phyloP scores from a whole-genome alignment of 2,797 vertebrate genomes.

The Catamblyrhynchus diadema region DNA sequence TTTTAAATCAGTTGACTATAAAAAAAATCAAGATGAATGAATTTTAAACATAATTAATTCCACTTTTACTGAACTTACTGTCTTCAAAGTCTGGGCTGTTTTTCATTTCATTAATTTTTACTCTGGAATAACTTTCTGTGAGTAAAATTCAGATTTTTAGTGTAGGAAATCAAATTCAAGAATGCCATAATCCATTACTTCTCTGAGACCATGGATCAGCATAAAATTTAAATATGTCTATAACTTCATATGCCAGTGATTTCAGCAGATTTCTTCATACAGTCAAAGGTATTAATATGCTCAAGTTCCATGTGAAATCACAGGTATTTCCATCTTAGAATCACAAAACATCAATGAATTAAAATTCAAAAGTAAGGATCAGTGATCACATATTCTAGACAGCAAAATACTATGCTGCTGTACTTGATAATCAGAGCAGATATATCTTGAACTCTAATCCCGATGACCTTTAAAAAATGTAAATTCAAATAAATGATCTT shows the following conservation, averaged over 20 bases:
- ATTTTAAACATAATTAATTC: background rate
- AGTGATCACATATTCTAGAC: background rate
- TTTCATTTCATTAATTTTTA: background rate
- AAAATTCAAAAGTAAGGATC: background rate
- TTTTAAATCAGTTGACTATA: background rate
- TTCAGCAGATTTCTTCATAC: background rate
- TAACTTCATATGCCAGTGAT: background rate
- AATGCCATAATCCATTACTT: background rate
- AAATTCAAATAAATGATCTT: background rate
- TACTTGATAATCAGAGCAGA: background rate
- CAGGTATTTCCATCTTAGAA: background rate
- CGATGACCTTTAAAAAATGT: background rate
- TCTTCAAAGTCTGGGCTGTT: background rate
- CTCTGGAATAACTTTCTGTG: background rate
- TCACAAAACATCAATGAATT: background rate
- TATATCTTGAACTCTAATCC: background rate
- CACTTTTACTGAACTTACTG: background rate
- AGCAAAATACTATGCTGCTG: background rate
- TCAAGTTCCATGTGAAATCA: background rate
- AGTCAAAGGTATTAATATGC: background rate
- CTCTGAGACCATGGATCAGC: background rate
- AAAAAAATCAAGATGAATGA: background rate
- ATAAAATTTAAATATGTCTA: background rate
- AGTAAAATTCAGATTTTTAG: background rate
- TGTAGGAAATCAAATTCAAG: background rate